Evolutionary conservation across 2,797 vertebrate genomes (phyloP), one percentile per base, ranked within the genome.

Genomic region (Molossus alvarezi): DNA sequence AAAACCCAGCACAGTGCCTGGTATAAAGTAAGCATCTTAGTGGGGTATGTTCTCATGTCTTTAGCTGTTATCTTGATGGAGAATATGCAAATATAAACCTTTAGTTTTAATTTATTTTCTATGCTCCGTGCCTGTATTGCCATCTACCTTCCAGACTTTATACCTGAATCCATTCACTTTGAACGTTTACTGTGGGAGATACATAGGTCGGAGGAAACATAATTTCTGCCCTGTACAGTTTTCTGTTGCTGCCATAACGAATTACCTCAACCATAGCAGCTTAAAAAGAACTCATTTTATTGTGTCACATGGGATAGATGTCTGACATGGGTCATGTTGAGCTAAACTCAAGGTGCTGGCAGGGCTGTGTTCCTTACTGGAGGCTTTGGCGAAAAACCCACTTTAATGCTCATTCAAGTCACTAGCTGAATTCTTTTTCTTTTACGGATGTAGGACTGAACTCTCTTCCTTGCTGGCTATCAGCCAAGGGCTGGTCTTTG

Each of bases 1-100:
- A 20, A 89, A 91, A 20, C 69, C 33, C 27, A 51, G 58, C 33
- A 23, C 9, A 27, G 58, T 77, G n/a, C 37, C 37, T 71, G 21
- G 7, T 45, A 4, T 14, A 85, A 67, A 82, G 65, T 51, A 55
- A 65, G 45, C 21, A 23, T 41, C 57, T 18, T 13, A 29, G 3
- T 64, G 65, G 33, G 53, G 2, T n/a, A 45, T 5, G 27, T 33
- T 83, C 29, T 55, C 48, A 9, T 29, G 25, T 71, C 51, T 88
- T 94, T 37, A 64, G 60, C 37, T 71, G n/a, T 65, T 79, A 33
- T 79, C 67, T 87, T 92, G 41, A 62, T 53, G 55, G 84, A 86
- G 80, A 87, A 25, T 55, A 18, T 21, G 37, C 69, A 92, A 51
- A 18, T 62, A 11, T n/a, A 82, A 65, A 45, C 58, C 48, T 82